Base-by-base conservation (phyloP, 2,888 invertebrate genomes). In the Empis livida region DNA sequence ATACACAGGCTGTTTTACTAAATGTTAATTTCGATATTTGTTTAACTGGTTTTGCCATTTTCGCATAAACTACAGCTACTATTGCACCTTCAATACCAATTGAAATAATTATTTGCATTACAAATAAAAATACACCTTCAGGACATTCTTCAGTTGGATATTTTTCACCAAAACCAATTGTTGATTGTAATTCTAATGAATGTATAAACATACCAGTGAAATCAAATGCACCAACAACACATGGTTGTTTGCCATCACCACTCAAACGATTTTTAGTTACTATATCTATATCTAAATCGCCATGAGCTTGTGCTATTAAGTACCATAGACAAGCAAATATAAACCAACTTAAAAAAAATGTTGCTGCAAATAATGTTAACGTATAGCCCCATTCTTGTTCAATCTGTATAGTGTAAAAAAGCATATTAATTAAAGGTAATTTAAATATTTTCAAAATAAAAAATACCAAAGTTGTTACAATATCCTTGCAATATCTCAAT, bases 371-470 rank as follows among this genome's bases (percentile, higher is more conserved):
- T 47, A 91, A 79, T 43, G 90, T 71, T 45, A 95, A 71, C 43
- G 92, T 92, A 81, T 88, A 92, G 49, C 89, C 78, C 96, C 96
- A 96, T 67, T 89, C 84, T 51, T 75, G 69, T 58, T 79, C 79
- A 44, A 80, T 71, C 60, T 68, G 55, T 20, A 20, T 17, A 32
- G 9, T 32, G 4, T 32, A 5, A 32, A 32, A 32, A 13, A n/a
- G n/a, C n/a, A n/a, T n/a, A n/a, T n/a, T n/a, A n/a, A n/a, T n/a
- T n/a, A n/a, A n/a, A n/a, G n/a, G n/a, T n/a, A n/a, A n/a, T n/a
- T n/a, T 13, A 13, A 32, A 32, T 32, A 32, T 27, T 92, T 94
- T n/a, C n/a, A n/a, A n/a, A n/a, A n/a, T n/a, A n/a, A n/a, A n/a
- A n/a, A n/a, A n/a, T 55, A 96, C 89, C 59, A 95, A 73, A 1